A percentile compares a stretch with the other conserved stretches of the same genome.
Conservation (phyloP, 2,888 invertebrate genomes). For the Drosophila maculinotata region DNA sequence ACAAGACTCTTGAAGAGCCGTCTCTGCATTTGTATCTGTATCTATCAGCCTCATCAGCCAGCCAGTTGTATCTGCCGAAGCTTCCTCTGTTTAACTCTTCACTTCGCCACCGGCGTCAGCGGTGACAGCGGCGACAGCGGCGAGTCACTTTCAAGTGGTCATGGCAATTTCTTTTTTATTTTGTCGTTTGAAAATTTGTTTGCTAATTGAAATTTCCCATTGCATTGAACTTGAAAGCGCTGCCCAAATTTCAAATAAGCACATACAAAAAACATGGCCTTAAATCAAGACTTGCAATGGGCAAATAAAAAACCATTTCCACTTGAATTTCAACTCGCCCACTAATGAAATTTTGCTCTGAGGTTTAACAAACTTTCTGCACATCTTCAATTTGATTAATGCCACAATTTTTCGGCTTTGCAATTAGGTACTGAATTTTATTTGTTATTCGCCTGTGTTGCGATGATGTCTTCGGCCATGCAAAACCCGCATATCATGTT, state of each 20-base stretch:
- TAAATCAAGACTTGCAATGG: constrained; percentile 47
- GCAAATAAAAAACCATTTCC: constrained; percentile 45
- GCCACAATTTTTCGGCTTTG: constrained; percentile 50
- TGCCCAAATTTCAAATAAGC: constrained; percentile 35
- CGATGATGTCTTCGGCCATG: constrained; percentile 11
- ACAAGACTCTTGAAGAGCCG: constrained; percentile 47
- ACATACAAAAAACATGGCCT: constrained; percentile 35
- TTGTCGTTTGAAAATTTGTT: constrained; percentile 28
- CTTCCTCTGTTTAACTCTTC: constrained; percentile 54
- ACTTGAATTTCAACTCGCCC: constrained; percentile 52
- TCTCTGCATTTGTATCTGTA: constrained; percentile 29
- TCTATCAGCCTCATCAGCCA: constrained; percentile 38
- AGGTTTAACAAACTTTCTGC: constrained; percentile 38
- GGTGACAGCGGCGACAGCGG: constrained; percentile 54
- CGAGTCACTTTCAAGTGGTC: constrained; percentile 70
- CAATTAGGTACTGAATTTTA: constrained; percentile 53
- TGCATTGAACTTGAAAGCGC: constrained; percentile 70
- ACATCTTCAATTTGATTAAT: constrained; percentile 41
- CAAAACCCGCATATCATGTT: constrained; percentile 35
- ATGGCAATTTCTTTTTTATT: constrained; percentile 52
- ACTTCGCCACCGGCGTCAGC: constrained; percentile 25
- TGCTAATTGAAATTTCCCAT: constrained; percentile 71
- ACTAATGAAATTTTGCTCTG: constrained; percentile 32
- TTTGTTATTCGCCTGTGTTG: constrained; percentile 19
- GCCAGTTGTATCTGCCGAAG: constrained; percentile 42